phyloP scores from a whole-genome alignment of 2,888 invertebrate genomes.

The Agrilus cyanescens region DNA sequence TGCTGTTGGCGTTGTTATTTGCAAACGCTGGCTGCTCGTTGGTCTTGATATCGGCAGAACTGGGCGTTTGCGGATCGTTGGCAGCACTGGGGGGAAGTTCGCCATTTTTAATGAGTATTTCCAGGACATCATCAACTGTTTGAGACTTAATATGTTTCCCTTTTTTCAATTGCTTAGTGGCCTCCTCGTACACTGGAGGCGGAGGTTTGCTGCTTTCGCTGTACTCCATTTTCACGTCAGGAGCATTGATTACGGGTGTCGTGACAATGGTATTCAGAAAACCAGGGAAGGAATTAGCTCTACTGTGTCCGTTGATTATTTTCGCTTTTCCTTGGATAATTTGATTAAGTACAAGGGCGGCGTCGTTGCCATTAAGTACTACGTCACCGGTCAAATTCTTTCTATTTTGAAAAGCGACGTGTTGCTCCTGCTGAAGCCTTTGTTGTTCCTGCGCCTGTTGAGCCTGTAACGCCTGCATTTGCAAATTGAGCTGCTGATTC shows the following conservation, averaged over 20 bases:
- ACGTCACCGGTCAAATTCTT: constrained; percentile 39
- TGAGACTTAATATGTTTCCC: constrained; percentile 51
- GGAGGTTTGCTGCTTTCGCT: constrained; percentile 36
- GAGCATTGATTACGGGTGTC: constrained; percentile 31
- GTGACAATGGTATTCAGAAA: constrained; percentile 38
- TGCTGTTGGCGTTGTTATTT: constrained; percentile 26
- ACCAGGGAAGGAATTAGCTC: constrained; percentile 47
- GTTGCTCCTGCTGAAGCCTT: constrained; percentile 39
- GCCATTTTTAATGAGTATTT: constrained; percentile 87
- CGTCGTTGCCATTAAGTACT: constrained; percentile 50
- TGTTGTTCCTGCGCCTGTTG: constrained; percentile 35
- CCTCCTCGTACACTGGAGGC: constrained; percentile 62
- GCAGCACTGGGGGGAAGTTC: constrained; percentile 85
- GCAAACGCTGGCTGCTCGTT: constrained; percentile 23
- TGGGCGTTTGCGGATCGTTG: constrained; percentile 51
- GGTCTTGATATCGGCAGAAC: constrained; percentile 30
- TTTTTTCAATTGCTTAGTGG: constrained; percentile 46
- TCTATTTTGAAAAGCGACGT: constrained; percentile 35
- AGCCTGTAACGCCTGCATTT: constrained; percentile 47
- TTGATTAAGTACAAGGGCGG: constrained; percentile 40
- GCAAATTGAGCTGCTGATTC: constrained; percentile 47
- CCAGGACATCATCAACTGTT: constrained; percentile 83
- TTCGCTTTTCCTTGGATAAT: constrained; percentile 40
- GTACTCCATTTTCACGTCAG: constrained; percentile 26
- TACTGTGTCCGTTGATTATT: constrained; percentile 38